A percentile compares a stretch with the other conserved stretches of the same genome.
Evolutionary conservation across 2,888 invertebrate genomes (phyloP).

Genomic region (Nephrotoma guestfalica): DNA sequence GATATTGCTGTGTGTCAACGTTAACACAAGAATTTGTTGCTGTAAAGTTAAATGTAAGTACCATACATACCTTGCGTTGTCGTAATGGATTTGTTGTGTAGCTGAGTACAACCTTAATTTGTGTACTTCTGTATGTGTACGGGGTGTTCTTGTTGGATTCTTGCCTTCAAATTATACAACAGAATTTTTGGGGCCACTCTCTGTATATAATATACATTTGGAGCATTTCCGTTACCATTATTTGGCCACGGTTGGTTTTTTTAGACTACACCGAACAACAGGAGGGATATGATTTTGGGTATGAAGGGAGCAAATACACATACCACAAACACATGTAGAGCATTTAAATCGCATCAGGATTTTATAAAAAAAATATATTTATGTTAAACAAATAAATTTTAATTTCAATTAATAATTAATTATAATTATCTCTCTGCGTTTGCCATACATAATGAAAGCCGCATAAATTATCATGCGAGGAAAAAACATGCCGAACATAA

Average conservation of each 20-base stretch:
- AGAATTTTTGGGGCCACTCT: no score
- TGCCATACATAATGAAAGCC: no score
- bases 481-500: neutral
- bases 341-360: neutral
- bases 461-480: neutral
- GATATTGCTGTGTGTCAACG: neutral
- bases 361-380: neutral
- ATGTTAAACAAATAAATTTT: neutral
- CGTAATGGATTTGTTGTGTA: neutral
- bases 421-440: neutral
- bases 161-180: no score
- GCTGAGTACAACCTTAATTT: neutral
- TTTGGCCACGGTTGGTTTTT: neutral
- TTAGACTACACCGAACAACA: neutral
- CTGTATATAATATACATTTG: neutral
- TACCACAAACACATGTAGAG: neutral
- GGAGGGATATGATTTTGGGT: neutral
- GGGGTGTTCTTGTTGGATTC: no score
- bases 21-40: neutral
- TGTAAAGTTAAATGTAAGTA: neutral
- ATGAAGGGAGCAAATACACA: neutral
- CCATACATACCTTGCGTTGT: neutral
- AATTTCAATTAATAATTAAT: neutral
- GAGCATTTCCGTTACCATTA: neutral
- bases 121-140: no score